Base-by-base conservation (phyloP, 2,888 invertebrate species). In the Ichneumoninae sp. region DNA sequence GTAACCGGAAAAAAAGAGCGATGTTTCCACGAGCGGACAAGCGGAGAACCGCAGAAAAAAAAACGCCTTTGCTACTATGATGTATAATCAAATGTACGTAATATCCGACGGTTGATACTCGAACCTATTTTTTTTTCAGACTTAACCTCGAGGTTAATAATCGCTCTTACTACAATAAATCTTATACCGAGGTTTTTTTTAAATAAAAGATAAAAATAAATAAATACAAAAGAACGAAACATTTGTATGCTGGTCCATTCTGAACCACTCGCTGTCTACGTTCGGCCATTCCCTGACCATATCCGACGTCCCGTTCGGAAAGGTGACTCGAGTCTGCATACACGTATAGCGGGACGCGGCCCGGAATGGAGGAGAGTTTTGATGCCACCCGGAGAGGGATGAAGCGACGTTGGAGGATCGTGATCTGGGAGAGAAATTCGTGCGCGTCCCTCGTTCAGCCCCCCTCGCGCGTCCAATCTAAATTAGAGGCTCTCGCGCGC, bases 401-500 rank as follows among this genome's bases (percentile, higher is more conserved):
- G 65, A 66, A 66, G 52, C 76, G 66, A 65, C 65, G 68, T 71
- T 66, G 78, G 83, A 78, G 78, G 69, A 83, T 86, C 86, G 86
- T 86, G 85, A 83, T 85, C 82, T 80, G 83, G 71, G 86, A 83
- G 85, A 83, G 83, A 85, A 86, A 86, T 86, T 86, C 82, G 86
- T 83, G 66, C 81, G 60, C 82, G 85, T 79, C 82, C 85, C 85
- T 83, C 83, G 78, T 83, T 83, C 82, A 40, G 16, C 16, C 47
- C 50, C 72, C 85, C 78, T 78, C 76, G 62, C 66, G 57, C 74
- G 83, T 86, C 83, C 86, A 86, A 86, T 86, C 86, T 86, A 86
- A 86, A 86, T 86, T 86, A 86, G 86, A 83, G 85, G 81, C 85
- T 85, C 85, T 83, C 83, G 71, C 82, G 78, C 78, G 76, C 60